These are phyloP conservation scores for Zonotrichia albicollis DNA, from an alignment of 2,797 vertebrate genomes.

Conservation along the genomic window DNA sequence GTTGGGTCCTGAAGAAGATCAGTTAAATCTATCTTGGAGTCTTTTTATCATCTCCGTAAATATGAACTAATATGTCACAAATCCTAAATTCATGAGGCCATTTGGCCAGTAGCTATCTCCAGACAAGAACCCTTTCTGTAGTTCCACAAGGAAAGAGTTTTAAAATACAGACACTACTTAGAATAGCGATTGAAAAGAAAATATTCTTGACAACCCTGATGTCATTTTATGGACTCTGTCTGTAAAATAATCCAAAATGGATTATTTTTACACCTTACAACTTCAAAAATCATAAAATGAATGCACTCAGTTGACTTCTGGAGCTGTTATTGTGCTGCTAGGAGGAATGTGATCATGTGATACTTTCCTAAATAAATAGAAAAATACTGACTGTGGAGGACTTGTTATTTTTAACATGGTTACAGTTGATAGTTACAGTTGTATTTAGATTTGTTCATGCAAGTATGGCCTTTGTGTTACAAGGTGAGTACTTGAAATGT, in stretches of 20 bases:
- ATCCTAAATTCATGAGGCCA: not conserved
- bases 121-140: not conserved
- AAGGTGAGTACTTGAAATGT: not conserved
- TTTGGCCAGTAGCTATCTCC: not conserved
- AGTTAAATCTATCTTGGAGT: not conserved
- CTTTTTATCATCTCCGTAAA: not conserved
- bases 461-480: not conserved
- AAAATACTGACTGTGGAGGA: not conserved
- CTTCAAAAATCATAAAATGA: not conserved
- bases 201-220: not conserved
- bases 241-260: not conserved
- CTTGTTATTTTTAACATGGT: not conserved
- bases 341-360: not conserved
- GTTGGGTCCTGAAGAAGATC: not conserved
- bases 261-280: not conserved
- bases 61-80: not conserved
- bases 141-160: not conserved
- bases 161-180: not conserved
- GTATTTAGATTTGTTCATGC: not conserved
- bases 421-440: not conserved
- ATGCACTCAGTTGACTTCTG: not conserved
- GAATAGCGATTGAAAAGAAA: not conserved
- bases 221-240: not conserved
- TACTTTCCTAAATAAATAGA: not conserved
- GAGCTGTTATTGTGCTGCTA: not conserved